Percentiles rank a stretch among this genome's conserved stretches.
Evolutionary conservation across 2,888 invertebrate genomes (phyloP).

Genomic region (Thymelicus sylvestris): DNA sequence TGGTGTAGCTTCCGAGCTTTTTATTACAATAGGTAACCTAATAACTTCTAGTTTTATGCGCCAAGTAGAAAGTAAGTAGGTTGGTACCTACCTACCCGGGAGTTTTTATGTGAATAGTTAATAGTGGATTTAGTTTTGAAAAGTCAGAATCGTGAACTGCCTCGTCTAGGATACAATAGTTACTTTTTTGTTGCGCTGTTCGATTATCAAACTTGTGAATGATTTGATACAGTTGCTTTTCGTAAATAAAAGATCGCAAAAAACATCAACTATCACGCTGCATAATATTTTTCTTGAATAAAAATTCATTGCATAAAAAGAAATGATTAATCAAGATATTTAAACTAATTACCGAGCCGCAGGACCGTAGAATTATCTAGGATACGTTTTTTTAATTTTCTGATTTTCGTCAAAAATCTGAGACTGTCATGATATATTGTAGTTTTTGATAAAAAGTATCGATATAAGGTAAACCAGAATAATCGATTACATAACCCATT

Average conservation of each 20-base stretch:
- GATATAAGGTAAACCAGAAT: background rate
- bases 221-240: constrained; percentile 20
- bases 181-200: constrained; percentile 11
- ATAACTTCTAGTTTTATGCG: constrained; percentile 1
- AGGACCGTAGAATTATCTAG: too few species aligned
- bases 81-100: background rate
- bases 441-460: background rate
- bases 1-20: too few species aligned
- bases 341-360: too few species aligned
- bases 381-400: background rate
- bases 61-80: background rate
- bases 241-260: constrained; percentile 8
- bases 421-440: background rate
- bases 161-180: constrained; percentile 46
- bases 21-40: background rate
- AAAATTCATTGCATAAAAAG: background rate
- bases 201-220: constrained; percentile 19
- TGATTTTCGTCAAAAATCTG: background rate
- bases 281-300: background rate
- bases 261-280: constrained; percentile 8
- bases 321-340: background rate
- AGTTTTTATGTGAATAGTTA: constrained; percentile 1
- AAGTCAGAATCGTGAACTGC: constrained; percentile 38
- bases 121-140: constrained; percentile 9
- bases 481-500: background rate